Evolutionary conservation across 2,113 vertebrate species (phyloP).

Genomic region (Rhabdomys dilectus): DNA sequence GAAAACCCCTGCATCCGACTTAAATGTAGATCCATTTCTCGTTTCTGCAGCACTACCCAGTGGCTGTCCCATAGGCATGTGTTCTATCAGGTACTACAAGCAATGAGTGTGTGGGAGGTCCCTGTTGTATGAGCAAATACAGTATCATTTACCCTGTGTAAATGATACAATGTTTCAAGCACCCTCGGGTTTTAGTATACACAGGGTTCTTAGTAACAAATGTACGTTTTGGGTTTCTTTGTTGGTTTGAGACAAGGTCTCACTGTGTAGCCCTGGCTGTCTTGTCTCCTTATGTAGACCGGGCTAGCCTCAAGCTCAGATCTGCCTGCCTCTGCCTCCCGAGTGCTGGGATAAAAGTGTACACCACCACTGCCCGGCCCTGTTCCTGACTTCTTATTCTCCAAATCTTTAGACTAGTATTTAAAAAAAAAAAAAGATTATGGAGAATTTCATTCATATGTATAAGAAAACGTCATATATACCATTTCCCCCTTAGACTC

Average conservation of each 20-base stretch:
- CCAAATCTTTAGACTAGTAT: background rate
- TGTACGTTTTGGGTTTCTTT: background rate
- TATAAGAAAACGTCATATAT: background rate
- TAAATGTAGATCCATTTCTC: background rate
- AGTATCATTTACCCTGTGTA: background rate
- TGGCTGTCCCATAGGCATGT: background rate
- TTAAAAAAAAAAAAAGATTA: too few species aligned
- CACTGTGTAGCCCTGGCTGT: background rate
- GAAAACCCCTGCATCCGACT: background rate
- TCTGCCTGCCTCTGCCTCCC: background rate
- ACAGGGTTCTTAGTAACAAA: background rate
- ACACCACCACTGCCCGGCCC: background rate
- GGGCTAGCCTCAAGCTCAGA: background rate
- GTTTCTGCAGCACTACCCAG: background rate
- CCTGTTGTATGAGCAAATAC: background rate
- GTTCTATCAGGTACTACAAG: background rate
- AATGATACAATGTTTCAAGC: too few species aligned
- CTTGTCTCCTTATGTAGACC: background rate
- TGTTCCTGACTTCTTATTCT: background rate
- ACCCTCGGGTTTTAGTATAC: background rate
- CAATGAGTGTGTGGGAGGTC: background rate
- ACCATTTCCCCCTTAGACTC: background rate
- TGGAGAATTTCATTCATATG: background rate
- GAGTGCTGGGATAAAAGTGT: background rate
- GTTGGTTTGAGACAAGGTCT: background rate